Percentiles rank a stretch among this genome's conserved stretches.
phyloP scores from a whole-genome alignment of 2,797 vertebrate species.

The Picus viridis region DNA sequence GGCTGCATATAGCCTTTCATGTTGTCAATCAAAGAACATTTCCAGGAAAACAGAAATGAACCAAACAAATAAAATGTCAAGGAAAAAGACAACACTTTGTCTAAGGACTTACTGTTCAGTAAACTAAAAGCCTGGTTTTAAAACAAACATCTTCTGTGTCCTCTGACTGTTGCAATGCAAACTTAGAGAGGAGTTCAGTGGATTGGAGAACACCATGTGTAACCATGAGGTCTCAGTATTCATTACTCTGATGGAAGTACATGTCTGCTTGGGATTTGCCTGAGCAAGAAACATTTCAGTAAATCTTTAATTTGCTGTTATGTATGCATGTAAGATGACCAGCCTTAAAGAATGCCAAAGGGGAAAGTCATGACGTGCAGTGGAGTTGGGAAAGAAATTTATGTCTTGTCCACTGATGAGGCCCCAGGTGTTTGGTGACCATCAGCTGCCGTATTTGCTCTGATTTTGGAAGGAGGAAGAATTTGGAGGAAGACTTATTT shows the following conservation, averaged over 20 bases:
- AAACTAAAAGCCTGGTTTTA: not conserved
- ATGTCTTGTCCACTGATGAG: not conserved
- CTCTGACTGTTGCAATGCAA: not conserved
- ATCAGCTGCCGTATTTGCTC: not conserved
- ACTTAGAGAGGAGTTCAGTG: not conserved
- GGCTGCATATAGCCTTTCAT: not conserved
- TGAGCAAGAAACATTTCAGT: not conserved
- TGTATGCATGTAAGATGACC: not conserved
- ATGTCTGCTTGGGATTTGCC: not conserved
- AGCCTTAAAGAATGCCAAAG: not conserved
- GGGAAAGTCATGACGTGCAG: not conserved
- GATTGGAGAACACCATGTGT: not conserved
- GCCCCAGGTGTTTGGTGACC: not conserved
- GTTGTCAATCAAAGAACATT: not conserved
- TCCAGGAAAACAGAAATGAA: not conserved
- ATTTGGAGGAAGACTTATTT: too few relatives aligned
- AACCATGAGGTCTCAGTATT: not conserved
- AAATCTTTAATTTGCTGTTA: not conserved
- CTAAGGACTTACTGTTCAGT: not conserved
- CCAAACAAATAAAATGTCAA: not conserved
- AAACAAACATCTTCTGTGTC: not conserved
- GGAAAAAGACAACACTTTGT: not conserved
- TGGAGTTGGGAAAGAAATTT: not conserved
- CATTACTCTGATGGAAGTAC: not conserved
- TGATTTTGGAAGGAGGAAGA: not conserved